A percentile compares a stretch with the other conserved stretches of the same genome.
These are phyloP conservation scores for Helicoverpa armigera DNA, from an alignment of 1,140 invertebrate species.

Conservation along the genomic window DNA sequence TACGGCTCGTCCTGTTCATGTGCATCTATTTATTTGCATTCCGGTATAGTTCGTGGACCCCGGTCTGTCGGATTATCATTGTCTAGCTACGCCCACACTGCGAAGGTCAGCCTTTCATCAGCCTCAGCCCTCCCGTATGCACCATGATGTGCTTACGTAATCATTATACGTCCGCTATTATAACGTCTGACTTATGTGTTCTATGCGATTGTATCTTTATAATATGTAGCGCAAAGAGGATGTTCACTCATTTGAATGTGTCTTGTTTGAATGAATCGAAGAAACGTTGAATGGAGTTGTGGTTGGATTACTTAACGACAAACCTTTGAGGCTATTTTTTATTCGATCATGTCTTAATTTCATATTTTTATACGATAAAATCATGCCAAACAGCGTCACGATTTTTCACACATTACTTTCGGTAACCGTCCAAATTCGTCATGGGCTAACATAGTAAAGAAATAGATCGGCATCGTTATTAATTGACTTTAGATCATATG, in stretches of 20 bases:
- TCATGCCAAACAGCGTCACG: slow-evolving; percentile 49
- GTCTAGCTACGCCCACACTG: slow-evolving; percentile 70
- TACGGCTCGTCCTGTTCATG: slow-evolving; percentile 78
- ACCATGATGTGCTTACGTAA: slow-evolving; percentile 68
- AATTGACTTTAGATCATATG: slow-evolving; percentile 71
- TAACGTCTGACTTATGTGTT: slow-evolving; percentile 63
- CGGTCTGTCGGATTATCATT: slow-evolving; percentile 71
- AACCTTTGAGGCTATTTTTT: not conserved
- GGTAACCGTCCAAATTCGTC: slow-evolving; percentile 61
- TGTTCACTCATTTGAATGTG: slow-evolving; percentile 13
- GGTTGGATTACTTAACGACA: not conserved
- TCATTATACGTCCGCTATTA: slow-evolving; percentile 65
- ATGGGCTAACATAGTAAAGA: slow-evolving; percentile 51
- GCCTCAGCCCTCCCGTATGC: slow-evolving; percentile 56
- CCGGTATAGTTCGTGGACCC: slow-evolving; percentile 78
- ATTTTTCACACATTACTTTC: slow-evolving; percentile 53
- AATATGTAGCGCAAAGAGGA: slow-evolving; percentile 42
- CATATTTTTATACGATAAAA: not conserved
- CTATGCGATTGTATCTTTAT: slow-evolving; percentile 50
- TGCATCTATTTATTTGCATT: slow-evolving; percentile 83
- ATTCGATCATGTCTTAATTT: not conserved
- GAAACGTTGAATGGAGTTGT: not conserved
- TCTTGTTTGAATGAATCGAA: slow-evolving; percentile 7
- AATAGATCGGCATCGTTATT: slow-evolving; percentile 66
- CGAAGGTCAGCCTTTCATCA: slow-evolving; percentile 77